phyloP scores from a whole-genome alignment of 37 sponge, comb jelly and placozoan genomes.

The Haliclona indistincta region DNA sequence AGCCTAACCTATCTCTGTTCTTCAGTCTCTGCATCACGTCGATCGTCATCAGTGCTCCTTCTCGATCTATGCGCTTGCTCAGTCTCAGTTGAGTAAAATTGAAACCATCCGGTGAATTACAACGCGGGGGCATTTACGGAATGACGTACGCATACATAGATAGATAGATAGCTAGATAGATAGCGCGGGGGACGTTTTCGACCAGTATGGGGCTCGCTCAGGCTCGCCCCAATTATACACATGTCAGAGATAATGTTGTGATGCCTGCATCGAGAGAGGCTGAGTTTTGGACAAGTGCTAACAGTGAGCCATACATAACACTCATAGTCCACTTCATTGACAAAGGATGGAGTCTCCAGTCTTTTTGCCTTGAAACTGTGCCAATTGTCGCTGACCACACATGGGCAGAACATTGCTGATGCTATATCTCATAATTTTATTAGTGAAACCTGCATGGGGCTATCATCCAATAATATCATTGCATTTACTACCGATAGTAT shows the following conservation, averaged over 20 bases:
- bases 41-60: no score
- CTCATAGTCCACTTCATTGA: not conserved
- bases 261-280: not conserved
- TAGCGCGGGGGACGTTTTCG: no score
- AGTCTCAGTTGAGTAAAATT: no score
- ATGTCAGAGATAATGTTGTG: not conserved
- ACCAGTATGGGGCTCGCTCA: no score
- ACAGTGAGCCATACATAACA: not conserved
- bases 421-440: not conserved
- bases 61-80: no score
- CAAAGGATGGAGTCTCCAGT: not conserved
- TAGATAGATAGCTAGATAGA: no score
- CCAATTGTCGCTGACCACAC: not conserved
- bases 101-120: no score
- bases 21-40: no score
- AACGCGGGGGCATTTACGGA: no score
- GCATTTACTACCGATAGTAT: not conserved
- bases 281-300: not conserved
- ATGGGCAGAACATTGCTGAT: not conserved
- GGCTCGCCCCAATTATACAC: no score
- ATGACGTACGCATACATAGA: no score
- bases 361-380: not conserved
- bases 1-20: no score
- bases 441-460: not conserved
- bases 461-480: not conserved